phyloP scores from a whole-genome alignment of 2,888 invertebrate genomes.

The Leucophenga montana region DNA sequence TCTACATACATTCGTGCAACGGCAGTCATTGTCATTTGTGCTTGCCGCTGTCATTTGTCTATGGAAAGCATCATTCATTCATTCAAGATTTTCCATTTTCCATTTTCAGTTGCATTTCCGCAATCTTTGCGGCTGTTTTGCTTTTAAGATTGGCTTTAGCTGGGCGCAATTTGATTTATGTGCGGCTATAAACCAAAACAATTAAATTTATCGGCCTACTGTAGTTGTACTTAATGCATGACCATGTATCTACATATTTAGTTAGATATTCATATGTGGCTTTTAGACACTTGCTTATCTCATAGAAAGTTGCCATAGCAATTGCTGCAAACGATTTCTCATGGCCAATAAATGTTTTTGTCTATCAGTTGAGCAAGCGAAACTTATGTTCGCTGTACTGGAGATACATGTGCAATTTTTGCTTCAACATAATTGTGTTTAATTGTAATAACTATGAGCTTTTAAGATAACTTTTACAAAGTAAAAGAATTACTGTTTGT shows the following conservation, averaged over 20 bases:
- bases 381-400: no score
- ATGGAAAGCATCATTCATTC: slow-evolving; percentile 15
- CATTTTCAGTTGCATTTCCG: slow-evolving; percentile 3
- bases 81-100: neutral
- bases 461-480: no score
- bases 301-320: slow-evolving; percentile 4
- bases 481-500: no score
- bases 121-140: neutral
- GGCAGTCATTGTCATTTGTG: slow-evolving; percentile 27
- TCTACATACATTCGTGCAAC: no score
- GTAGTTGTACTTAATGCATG: neutral
- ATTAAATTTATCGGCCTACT: slow-evolving; percentile 40
- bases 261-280: neutral
- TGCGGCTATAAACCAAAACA: slow-evolving; percentile 48
- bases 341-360: neutral
- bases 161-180: slow-evolving; percentile 54
- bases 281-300: slow-evolving; percentile 5
- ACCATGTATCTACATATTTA: no score
- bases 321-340: slow-evolving; percentile 19
- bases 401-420: no score
- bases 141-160: neutral
- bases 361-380: no score
- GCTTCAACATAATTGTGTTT: no score
- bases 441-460: no score
- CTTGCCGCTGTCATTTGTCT: slow-evolving; percentile 24